Percentiles rank a stretch among this genome's conserved stretches.
Conservation (phyloP, 2,797 vertebrate species). For the Gallinago nigripennis region DNA sequence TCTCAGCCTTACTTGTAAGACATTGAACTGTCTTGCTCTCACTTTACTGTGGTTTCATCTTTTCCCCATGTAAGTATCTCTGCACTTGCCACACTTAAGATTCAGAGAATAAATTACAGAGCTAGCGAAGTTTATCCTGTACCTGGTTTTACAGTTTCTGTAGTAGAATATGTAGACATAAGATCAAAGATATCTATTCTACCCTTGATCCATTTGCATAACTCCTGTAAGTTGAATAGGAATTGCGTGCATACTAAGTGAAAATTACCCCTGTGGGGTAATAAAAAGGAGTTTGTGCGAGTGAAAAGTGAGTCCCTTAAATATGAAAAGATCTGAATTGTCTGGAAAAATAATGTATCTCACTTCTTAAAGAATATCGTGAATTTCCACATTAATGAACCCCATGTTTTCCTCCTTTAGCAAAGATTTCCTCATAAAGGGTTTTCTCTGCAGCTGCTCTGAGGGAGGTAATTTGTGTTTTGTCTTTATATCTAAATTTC, state of each 20-base stretch:
- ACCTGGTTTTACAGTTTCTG: background rate
- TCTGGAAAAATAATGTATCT: background rate
- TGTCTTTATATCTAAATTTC: background rate
- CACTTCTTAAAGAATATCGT: background rate
- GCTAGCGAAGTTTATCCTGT: background rate
- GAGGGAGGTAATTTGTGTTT: background rate
- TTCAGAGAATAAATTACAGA: background rate
- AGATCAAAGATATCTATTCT: background rate
- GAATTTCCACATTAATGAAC: background rate
- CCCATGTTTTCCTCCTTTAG: background rate
- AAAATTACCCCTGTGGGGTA: background rate
- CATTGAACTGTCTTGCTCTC: background rate
- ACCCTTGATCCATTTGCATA: background rate
- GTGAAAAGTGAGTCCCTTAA: background rate
- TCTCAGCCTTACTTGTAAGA: background rate
- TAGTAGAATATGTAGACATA: background rate
- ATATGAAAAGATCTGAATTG: background rate
- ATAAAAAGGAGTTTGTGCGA: background rate
- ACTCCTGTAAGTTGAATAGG: background rate
- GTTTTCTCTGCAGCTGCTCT: background rate
- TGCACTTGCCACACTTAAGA: background rate
- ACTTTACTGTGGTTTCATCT: background rate
- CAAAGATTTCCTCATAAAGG: background rate
- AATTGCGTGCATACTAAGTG: background rate
- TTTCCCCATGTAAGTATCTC: background rate